A percentile compares a stretch with the other conserved stretches of the same genome.
Conservation (phyloP, 2,113 vertebrate species). For the Boleophthalmus pectinirostris region DNA sequence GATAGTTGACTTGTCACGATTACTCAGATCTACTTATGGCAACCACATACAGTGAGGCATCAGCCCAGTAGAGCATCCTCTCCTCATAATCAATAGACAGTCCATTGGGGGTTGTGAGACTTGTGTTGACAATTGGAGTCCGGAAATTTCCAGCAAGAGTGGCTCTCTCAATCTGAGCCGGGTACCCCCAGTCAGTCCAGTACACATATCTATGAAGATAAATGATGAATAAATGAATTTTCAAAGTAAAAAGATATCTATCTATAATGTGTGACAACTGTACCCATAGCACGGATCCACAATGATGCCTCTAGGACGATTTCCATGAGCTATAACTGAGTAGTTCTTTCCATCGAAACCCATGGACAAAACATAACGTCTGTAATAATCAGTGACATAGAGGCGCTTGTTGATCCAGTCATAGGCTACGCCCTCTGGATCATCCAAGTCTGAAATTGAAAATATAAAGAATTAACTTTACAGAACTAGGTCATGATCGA, state of each 20-base stretch:
- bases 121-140: conserved; percentile 60
- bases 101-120: conserved; percentile 66
- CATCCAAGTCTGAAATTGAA: conserved; percentile 78
- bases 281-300: conserved; percentile 94
- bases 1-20: no score
- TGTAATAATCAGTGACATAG: conserved; percentile 88
- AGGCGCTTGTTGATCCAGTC: conserved; percentile 91
- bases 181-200: conserved; percentile 76
- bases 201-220: conserved; percentile 68
- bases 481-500: no score
- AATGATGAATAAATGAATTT: neutral
- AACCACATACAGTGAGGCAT: conserved; percentile 64
- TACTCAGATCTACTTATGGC: no score
- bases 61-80: conserved; percentile 78
- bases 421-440: conserved; percentile 88
- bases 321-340: conserved; percentile 80
- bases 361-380: conserved; percentile 84
- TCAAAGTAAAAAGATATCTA: neutral
- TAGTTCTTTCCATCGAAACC: conserved; percentile 84
- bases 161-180: conserved; percentile 75
- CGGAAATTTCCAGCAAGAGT: conserved; percentile 75
- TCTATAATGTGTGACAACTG: neutral
- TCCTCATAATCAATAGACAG: conserved; percentile 74
- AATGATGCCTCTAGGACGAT: conserved; percentile 82
- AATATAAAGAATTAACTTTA: neutral